A percentile compares a stretch with the other conserved stretches of the same genome.
phyloP scores from a whole-genome alignment of 1,140 invertebrate species.

The Drosophila grimshawi region DNA sequence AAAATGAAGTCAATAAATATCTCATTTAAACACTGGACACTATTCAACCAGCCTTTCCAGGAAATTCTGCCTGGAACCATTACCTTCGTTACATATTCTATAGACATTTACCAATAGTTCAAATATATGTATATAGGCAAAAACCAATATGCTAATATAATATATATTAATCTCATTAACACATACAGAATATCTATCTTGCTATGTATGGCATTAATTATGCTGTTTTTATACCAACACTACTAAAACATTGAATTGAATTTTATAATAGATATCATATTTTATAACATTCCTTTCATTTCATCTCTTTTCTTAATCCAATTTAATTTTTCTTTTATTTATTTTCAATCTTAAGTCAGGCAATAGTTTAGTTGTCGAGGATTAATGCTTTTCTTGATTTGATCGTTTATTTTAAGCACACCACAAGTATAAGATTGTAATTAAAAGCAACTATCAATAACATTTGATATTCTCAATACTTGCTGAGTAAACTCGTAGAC shows the following conservation, averaged over 20 bases:
- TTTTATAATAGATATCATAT: neutral
- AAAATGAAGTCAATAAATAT: slow-evolving; percentile 29
- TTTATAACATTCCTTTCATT: slow-evolving; percentile 22
- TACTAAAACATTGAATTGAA: neutral
- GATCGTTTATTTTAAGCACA: neutral
- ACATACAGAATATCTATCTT: slow-evolving; percentile 9
- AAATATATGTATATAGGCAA: slow-evolving; percentile 14
- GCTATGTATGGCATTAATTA: slow-evolving; percentile 1
- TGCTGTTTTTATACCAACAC: neutral
- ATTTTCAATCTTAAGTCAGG: slow-evolving; percentile 15
- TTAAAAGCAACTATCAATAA: neutral
- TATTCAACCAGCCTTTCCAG: slow-evolving; percentile 45
- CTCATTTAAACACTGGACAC: slow-evolving; percentile 43
- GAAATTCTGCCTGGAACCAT: slow-evolving; percentile 5
- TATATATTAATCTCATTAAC: slow-evolving; percentile 11
- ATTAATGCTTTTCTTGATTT: neutral
- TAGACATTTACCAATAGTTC: slow-evolving; percentile 32
- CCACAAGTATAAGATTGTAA: neutral
- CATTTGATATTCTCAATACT: slow-evolving; percentile 1
- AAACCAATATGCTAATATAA: slow-evolving; percentile 24
- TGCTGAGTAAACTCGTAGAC: slow-evolving; percentile 27
- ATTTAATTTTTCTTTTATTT: slow-evolving; percentile 23
- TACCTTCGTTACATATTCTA: slow-evolving; percentile 8
- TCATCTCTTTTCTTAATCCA: slow-evolving; percentile 26
- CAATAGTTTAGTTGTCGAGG: neutral